Percentiles rank a stretch among this genome's conserved stretches.
phyloP scores from a whole-genome alignment of 2,113 vertebrate species.

The Strigops habroptila region DNA sequence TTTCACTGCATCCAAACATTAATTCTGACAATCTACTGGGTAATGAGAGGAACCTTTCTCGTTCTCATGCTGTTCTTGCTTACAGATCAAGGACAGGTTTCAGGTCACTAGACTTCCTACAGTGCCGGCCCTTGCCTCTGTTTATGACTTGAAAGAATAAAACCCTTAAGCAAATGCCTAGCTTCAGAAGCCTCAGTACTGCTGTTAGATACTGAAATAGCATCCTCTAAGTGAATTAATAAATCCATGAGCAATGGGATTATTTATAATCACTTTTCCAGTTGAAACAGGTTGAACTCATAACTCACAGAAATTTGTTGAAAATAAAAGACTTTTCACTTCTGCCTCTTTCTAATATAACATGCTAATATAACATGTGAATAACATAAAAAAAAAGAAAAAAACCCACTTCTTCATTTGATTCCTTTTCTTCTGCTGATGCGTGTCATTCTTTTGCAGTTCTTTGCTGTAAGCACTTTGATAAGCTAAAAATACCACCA shows the following conservation, averaged over 20 bases:
- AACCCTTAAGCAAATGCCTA: neutral
- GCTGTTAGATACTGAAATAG: neutral
- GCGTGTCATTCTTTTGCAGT: neutral
- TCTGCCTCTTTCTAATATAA: neutral
- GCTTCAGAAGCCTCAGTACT: neutral
- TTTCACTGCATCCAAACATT: neutral
- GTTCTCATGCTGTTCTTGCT: neutral
- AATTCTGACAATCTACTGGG: neutral
- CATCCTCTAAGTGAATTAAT: neutral
- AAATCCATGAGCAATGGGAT: neutral
- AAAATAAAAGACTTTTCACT: neutral
- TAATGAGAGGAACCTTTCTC: neutral
- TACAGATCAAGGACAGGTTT: constrained; percentile 7
- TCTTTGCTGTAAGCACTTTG: neutral
- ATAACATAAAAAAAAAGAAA: neutral
- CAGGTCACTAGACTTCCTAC: neutral
- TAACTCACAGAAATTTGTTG: neutral
- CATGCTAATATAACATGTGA: neutral
- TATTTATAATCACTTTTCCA: neutral
- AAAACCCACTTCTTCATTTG: neutral
- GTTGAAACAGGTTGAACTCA: neutral
- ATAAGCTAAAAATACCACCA: neutral
- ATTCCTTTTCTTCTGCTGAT: neutral
- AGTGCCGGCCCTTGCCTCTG: neutral
- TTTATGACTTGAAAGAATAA: constrained; percentile 9